Percentiles rank a stretch among this genome's conserved stretches.
These are phyloP conservation scores for Solea senegalensis DNA, from an alignment of 2,113 vertebrate species.

Conservation along the genomic window DNA sequence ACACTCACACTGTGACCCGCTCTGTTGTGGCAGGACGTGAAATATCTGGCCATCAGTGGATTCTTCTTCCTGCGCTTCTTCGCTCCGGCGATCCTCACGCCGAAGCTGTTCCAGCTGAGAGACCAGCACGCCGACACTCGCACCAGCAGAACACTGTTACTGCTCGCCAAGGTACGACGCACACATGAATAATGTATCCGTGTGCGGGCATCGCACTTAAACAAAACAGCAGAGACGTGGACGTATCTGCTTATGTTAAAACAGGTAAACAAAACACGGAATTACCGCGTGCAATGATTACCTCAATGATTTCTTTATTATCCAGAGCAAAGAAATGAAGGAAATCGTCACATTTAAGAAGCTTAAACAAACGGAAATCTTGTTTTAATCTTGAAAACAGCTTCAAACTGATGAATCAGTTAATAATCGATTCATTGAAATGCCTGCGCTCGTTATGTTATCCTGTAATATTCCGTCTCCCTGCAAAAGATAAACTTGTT, in stretches of 20 bases:
- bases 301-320: too few species aligned
- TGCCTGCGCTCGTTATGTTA: too few species aligned
- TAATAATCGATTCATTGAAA: too few species aligned
- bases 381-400: too few species aligned
- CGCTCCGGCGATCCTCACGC: slow-evolving; percentile 89
- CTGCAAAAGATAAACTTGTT: background rate
- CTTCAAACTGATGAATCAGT: too few species aligned
- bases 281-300: background rate
- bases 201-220: slow-evolving; percentile 31
- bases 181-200: slow-evolving; percentile 41
- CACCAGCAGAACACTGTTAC: slow-evolving; percentile 87
- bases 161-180: slow-evolving; percentile 88
- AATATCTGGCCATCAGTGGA: slow-evolving; percentile 89
- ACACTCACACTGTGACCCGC: background rate
- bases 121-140: slow-evolving; percentile 89
- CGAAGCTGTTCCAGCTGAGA: slow-evolving; percentile 90
- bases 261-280: slow-evolving; percentile 22
- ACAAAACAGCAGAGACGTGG: slow-evolving; percentile 15
- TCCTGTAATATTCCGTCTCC: too few species aligned
- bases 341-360: too few species aligned
- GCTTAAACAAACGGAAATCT: too few species aligned
- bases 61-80: slow-evolving; percentile 94
- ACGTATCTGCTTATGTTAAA: slow-evolving; percentile 9
- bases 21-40: slow-evolving; percentile 81
- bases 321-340: too few species aligned